Evolutionary conservation across 2,797 vertebrate genomes (phyloP).

Genomic region (Poeciliopsis paucimaculata): DNA sequence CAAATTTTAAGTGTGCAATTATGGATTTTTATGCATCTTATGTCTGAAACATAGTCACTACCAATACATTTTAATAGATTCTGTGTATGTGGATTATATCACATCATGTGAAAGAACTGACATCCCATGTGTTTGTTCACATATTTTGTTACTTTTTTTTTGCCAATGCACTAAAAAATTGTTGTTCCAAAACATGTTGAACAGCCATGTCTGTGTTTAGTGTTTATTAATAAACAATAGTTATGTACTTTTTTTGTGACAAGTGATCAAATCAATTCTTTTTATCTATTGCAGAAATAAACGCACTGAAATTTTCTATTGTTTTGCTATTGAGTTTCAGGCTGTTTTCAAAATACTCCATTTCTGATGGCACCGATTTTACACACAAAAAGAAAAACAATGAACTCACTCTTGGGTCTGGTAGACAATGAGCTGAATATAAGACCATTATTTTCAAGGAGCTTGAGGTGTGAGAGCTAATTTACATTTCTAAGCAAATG

Average conservation of each 20-base stretch:
- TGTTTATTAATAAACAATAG: neutral
- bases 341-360: neutral
- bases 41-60: neutral
- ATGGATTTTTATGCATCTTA: neutral
- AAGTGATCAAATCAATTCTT: neutral
- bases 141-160: neutral
- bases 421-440: conserved; percentile 40
- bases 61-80: neutral
- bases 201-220: neutral
- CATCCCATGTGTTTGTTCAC: neutral
- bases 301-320: neutral
- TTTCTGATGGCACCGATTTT: neutral
- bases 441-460: conserved; percentile 49
- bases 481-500: conserved; percentile 64
- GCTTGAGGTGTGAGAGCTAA: conserved; percentile 51
- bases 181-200: neutral
- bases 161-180: neutral
- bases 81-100: neutral
- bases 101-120: neutral
- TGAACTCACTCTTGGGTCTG: conserved; percentile 48
- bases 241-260: neutral
- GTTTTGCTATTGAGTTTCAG: neutral
- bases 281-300: neutral
- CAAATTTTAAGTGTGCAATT: neutral
- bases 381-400: conserved; percentile 39